phyloP scores from a whole-genome alignment of 1,140 invertebrate genomes.

The Ooceraea biroi region DNA sequence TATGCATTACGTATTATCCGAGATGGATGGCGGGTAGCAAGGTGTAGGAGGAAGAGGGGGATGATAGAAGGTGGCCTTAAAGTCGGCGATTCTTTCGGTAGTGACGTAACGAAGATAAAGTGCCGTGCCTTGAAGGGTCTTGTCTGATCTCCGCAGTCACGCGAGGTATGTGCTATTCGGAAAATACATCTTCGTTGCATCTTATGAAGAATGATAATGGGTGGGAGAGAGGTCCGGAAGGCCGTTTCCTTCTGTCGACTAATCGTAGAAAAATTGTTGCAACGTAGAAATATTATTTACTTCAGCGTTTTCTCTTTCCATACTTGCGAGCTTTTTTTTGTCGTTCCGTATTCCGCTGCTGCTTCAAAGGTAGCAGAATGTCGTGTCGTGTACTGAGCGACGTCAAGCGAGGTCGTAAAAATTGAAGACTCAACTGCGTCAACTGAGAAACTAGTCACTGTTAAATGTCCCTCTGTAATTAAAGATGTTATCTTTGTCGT shows the following conservation, averaged over 20 bases:
- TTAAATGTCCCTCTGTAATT: background rate
- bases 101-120: slow-evolving; percentile 61
- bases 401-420: background rate
- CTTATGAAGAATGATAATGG: slow-evolving; percentile 57
- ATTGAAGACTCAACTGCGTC: background rate
- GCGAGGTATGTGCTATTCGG: slow-evolving; percentile 45
- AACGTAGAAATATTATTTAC: background rate
- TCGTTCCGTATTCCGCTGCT: background rate
- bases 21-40: background rate
- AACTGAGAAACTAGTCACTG: background rate
- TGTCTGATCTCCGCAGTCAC: slow-evolving; percentile 56
- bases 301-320: background rate
- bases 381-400: too few species aligned
- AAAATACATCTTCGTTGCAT: slow-evolving; percentile 59
- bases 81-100: slow-evolving; percentile 57
- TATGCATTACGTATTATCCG: slow-evolving; percentile 27
- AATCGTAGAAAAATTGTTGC: background rate
- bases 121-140: slow-evolving; percentile 45
- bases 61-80: slow-evolving; percentile 47
- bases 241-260: slow-evolving; percentile 10
- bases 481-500: background rate
- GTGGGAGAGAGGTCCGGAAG: background rate
- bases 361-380: background rate
- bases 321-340: background rate
- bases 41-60: background rate